Conservation (phyloP, 1,140 invertebrate genomes). For the Teleopsis dalmanni region DNA sequence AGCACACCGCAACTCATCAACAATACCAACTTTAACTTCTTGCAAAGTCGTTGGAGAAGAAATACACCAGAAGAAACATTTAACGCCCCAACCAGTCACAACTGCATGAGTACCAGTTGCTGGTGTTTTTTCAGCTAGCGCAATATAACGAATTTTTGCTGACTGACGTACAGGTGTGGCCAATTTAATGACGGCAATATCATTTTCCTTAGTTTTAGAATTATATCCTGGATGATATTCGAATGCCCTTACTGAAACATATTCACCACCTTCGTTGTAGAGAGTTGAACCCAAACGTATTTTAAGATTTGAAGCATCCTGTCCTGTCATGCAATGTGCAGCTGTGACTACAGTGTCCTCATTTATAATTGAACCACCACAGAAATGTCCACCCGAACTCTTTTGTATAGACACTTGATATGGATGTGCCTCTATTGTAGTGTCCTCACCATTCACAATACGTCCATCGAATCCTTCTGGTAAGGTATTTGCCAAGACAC, state of each 20-base stretch:
- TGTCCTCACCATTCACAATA: constrained; percentile 12
- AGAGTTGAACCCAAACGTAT: constrained; percentile 28
- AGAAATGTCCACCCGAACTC: constrained; percentile 38
- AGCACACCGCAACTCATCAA: constrained; percentile 14
- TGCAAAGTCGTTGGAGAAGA: constrained; percentile 9
- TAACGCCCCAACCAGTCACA: constrained; percentile 33
- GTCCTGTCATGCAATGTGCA: constrained; percentile 49
- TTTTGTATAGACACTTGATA: constrained; percentile 28
- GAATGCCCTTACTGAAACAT: constrained; percentile 20
- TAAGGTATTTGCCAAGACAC: neutral
- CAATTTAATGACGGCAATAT: constrained; percentile 49
- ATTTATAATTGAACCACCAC: constrained; percentile 52
- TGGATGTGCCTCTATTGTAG: constrained; percentile 23
- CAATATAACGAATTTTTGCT: constrained; percentile 14
- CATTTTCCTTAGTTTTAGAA: constrained; percentile 31
- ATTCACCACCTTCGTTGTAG: constrained; percentile 21
- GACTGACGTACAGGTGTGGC: constrained; percentile 21
- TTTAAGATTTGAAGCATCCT: constrained; percentile 15
- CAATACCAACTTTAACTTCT: constrained; percentile 16
- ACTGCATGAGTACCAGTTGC: constrained; percentile 23
- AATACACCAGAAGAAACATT: constrained; percentile 27
- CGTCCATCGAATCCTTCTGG: constrained; percentile 10
- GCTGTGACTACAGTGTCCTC: constrained; percentile 48
- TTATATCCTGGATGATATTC: constrained; percentile 32
- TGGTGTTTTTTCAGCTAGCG: constrained; percentile 18